These are phyloP conservation scores for Pygmarrhopalites habei DNA, from an alignment of 1,140 invertebrate species.

Conservation along the genomic window DNA sequence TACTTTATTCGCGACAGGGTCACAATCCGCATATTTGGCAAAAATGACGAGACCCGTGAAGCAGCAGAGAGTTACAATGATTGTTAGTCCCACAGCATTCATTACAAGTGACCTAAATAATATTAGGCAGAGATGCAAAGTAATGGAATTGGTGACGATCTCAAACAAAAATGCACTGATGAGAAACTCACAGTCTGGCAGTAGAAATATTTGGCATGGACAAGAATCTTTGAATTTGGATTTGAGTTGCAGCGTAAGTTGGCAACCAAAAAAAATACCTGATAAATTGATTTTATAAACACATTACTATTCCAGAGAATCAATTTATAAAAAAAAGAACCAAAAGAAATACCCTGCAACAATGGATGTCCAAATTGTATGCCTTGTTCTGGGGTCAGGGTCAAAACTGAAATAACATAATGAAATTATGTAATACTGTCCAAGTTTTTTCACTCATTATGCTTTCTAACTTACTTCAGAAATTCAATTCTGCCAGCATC, in stretches of 20 bases:
- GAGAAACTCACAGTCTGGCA: conserved; percentile 21
- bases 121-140: not conserved
- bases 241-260: conserved; percentile 33
- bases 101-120: conserved; percentile 41
- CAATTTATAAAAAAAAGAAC: too few species aligned
- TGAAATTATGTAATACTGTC: not conserved
- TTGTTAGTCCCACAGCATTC: conserved; percentile 41
- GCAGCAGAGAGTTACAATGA: conserved; percentile 25
- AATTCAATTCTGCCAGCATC: conserved; percentile 36
- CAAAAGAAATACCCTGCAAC: conserved; percentile 37
- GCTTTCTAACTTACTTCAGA: conserved; percentile 37
- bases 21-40: conserved; percentile 48
- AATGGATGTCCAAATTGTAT: conserved; percentile 32
- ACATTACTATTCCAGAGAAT: too few species aligned
- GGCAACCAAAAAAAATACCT: conserved; percentile 38
- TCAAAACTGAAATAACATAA: conserved; percentile 19
- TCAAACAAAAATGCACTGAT: too few species aligned
- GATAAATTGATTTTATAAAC: too few species aligned
- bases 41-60: conserved; percentile 48
- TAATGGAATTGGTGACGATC: not conserved
- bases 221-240: conserved; percentile 35
- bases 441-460: not conserved
- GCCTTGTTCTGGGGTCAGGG: conserved; percentile 24
- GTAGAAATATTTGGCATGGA: conserved; percentile 32
- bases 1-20: conserved; percentile 46